A percentile compares a stretch with the other conserved stretches of the same genome.
Evolutionary conservation across 1,140 invertebrate genomes (phyloP).

Genomic region (Pararge aegeria): DNA sequence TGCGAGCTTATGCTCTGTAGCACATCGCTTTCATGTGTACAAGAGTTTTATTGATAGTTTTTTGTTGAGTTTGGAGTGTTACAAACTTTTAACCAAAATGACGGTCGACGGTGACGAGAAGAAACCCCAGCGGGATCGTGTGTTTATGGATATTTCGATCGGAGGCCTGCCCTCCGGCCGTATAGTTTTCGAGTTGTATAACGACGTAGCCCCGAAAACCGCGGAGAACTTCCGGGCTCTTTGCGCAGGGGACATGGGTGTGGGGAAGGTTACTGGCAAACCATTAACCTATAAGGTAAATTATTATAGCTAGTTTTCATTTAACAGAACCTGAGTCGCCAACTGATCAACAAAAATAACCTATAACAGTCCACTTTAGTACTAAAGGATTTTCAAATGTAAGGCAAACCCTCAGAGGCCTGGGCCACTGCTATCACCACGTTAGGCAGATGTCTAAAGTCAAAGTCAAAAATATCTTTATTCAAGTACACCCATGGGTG

Average conservation of each 20-base stretch:
- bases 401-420: no score
- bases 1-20: no score
- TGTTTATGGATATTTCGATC: constrained; percentile 96
- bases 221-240: constrained; percentile 96
- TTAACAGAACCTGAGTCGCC: no score
- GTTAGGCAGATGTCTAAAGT: no score
- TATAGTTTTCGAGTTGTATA: constrained; percentile 96
- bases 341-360: no score
- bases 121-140: constrained; percentile 81
- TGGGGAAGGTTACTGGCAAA: constrained; percentile 86
- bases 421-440: no score
- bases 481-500: no score
- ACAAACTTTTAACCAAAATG: constrained; percentile 36
- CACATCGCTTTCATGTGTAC: no score
- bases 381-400: no score
- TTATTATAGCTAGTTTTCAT: not conserved
- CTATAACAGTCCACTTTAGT: no score
- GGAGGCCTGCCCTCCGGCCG: constrained; percentile 92
- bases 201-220: constrained; percentile 95
- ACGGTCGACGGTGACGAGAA: constrained; percentile 69
- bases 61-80: not conserved
- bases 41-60: no score
- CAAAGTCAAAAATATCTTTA: no score
- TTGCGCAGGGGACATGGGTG: constrained; percentile 93
- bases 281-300: constrained; percentile 85